Evolutionary conservation across 2,113 vertebrate genomes (phyloP).

Genomic region (Gymnogyps californianus): DNA sequence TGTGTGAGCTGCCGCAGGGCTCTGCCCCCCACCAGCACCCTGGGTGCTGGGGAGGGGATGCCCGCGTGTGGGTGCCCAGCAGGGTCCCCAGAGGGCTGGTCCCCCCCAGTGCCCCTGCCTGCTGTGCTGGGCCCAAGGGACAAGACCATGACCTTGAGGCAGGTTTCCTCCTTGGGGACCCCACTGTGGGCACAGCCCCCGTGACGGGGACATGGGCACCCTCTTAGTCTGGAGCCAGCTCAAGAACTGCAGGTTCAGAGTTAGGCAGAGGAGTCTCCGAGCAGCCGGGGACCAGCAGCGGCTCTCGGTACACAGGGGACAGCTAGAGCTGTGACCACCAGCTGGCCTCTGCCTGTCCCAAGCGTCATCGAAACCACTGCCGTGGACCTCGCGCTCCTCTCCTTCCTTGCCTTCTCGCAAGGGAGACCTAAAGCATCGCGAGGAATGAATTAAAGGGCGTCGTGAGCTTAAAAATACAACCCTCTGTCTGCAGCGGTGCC

Average conservation of each 20-base stretch:
- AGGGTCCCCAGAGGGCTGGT: not conserved
- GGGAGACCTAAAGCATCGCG: not conserved
- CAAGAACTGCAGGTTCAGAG: not conserved
- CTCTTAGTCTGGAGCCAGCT: rapidly evolving
- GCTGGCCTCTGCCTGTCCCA: not conserved
- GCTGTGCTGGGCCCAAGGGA: not conserved
- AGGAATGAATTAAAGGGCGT: not conserved
- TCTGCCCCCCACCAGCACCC: not conserved
- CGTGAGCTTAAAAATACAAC: not conserved
- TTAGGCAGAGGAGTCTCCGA: not conserved
- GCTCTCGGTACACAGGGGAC: not conserved
- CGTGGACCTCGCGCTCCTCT: rapidly evolving
- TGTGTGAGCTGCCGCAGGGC: not conserved
- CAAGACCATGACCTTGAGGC: not conserved
- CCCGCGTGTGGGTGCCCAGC: rapidly evolving
- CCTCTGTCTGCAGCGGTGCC: conserved; percentile 31
- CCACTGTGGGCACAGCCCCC: rapidly evolving
- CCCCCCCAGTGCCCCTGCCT: not conserved
- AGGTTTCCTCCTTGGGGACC: not conserved
- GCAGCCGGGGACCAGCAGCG: not conserved
- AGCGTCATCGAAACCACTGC: rapidly evolving
- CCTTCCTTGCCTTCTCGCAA: not conserved
- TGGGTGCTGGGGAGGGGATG: not conserved
- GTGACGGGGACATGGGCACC: rapidly evolving
- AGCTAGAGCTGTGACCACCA: not conserved